Evolutionary conservation across 2,113 vertebrate genomes (phyloP), one percentile per base, ranked within the genome.

Genomic region (Pelecanus crispus): DNA sequence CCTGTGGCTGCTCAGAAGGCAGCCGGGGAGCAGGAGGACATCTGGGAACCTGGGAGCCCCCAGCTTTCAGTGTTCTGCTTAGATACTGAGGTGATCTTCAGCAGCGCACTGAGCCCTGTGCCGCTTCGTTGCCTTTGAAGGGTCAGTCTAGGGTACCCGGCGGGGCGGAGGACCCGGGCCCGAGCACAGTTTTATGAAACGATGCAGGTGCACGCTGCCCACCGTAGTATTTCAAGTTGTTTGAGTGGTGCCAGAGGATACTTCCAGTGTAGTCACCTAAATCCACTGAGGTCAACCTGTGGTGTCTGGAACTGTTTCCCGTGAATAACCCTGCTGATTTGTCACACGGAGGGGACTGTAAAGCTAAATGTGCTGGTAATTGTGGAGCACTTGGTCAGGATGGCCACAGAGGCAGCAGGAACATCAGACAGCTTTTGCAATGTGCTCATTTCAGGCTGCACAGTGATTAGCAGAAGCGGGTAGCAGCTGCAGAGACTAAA

Each of bases 101-200:
- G 38, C 7, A 25, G 4, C 53, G 25, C 31, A 4, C 17, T 9
- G 45, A 66, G 58, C 38, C 17, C 45, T 38, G 40, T 5, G n/a
- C 47, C 50, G n/a, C 40, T 42, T 42, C 2, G 3, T 10, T 53
- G 7, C 6, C 58, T 56, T 0, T 7, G 66, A 8, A 11, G 36
- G 38, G 58, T 0, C 28, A 44, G 3, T 12, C 38, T 38, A 38
- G 79, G 49, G 49, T 14, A 42, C 49, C 56, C 16, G 1, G 2
- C 28, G 32, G 49, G 0, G 0, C 10, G 29, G 13, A 53, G 45
- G 6, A 24, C 10, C 2, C 61, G 5, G 42, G 22, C 11, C 34
- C 22, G 16, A 5, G 22, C 29, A 44, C 1, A 2, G 31, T 4
- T 32, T 20, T 9, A 68, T 3, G 6, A 2, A 47, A 22, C n/a